Conservation (phyloP, 2,888 invertebrate species). For the Tenthredo scrophulariae region DNA sequence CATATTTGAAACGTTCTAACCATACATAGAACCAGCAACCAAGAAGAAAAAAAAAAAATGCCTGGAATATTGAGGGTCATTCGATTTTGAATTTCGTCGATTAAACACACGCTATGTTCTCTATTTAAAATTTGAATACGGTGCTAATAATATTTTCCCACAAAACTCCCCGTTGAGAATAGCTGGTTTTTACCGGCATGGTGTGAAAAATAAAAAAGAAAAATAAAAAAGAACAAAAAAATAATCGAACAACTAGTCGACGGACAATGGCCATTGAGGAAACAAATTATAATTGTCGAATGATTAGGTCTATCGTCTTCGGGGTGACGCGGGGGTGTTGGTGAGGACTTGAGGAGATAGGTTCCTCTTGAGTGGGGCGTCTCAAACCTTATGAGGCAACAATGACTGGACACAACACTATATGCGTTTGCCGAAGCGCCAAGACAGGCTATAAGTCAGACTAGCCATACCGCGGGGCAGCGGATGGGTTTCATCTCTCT, state of each 20-base stretch:
- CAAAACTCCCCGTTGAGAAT: not conserved
- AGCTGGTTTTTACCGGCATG: not conserved
- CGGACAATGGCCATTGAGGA: conserved; percentile 70
- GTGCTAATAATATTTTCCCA: not conserved
- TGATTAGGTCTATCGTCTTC: conserved; percentile 72
- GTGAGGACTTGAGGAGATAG: conserved; percentile 54
- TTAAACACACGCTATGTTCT: not conserved
- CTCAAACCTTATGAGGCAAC: conserved; percentile 67
- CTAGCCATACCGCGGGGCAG: conserved; percentile 16
- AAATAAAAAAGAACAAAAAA: not conserved
- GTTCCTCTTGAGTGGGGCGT: conserved; percentile 49
- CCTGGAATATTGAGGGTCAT: not conserved
- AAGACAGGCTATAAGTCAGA: conserved; percentile 45
- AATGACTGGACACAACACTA: conserved; percentile 66
- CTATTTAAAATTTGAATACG: not conserved
- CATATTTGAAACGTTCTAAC: not conserved
- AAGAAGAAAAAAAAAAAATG: not conserved
- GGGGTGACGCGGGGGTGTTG: conserved; percentile 53
- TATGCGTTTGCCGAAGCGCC: conserved; percentile 50
- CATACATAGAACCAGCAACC: not conserved
- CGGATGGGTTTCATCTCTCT: conserved; percentile 52
- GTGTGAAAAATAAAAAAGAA: not conserved
- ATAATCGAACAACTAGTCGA: not conserved
- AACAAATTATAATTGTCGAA: conserved; percentile 72
- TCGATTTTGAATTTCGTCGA: not conserved